Evolutionary conservation across 2,888 invertebrate genomes (phyloP), one percentile per base, ranked within the genome.

Genomic region (Parnassius smintheus): DNA sequence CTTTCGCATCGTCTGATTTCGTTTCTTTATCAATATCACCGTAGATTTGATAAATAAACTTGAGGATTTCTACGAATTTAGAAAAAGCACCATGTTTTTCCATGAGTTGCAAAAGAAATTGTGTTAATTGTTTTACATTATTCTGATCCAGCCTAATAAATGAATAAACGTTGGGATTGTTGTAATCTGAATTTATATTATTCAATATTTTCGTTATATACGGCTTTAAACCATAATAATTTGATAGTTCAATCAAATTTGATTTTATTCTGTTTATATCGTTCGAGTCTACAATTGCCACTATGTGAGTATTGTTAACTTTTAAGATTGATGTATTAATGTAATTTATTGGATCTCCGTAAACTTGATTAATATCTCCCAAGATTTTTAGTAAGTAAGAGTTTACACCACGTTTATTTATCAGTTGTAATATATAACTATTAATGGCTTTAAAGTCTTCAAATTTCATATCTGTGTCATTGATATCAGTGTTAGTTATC

Each of bases 1-100:
- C 9, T 0, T 51, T 53, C 9, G 48, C 2, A 22, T 59, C 44
- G 2, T 46, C 13, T 35, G 13, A 7, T 9, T 48, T 22, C 11
- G 2, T 10, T 10, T 35, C 12, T 13, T 45, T 4, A n/a, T 52
- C 12, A 3, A 12, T 13, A 9, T 48, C 52, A 12, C 42, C 59
- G 12, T 59, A 42, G 9, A 64, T 53, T 52, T 52, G 22, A 52
- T 56, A 42, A 18, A 64, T 44, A 2, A 64, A 64, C 9, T 56
- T 11, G 9, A 64, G 35, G 22, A 60, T 18, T 42, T 64, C 48
- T 53, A 64, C 18, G 12, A 53, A 25, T 48, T 60, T 56, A 3
- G 56, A n/a, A 18, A 2, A 42, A n/a, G 53, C 13, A n/a, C 60
- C 64, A 9, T 53, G 13, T 18, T 25, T 35, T 8, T 52, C 44